Evolutionary conservation across 2,888 invertebrate genomes (phyloP).

Genomic region (Penaeus monodon): DNA sequence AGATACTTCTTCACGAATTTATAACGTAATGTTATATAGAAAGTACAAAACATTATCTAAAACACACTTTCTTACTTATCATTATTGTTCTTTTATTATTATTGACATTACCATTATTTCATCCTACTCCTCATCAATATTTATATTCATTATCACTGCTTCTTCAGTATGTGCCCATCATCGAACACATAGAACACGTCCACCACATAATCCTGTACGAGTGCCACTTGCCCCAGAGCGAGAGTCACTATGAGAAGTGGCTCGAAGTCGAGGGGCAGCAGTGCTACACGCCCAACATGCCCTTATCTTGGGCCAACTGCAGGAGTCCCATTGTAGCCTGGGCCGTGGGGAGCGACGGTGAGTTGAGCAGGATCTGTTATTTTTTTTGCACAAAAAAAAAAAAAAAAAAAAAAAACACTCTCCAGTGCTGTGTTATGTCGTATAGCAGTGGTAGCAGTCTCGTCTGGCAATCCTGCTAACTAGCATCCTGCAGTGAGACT

Average conservation of each 20-base stretch:
- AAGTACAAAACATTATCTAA: too few species aligned
- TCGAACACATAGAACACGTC: conserved; percentile 70
- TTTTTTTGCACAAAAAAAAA: too few species aligned
- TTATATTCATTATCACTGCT: background rate
- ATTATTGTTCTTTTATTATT: too few species aligned
- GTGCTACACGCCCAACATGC: conserved; percentile 81
- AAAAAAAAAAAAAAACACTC: too few species aligned
- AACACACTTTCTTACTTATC: too few species aligned
- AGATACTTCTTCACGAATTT: too few species aligned
- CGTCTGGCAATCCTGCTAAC: too few species aligned
- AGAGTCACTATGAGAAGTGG: conserved; percentile 39
- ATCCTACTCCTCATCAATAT: background rate
- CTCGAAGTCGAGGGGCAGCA: conserved; percentile 63
- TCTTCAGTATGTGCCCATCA: conserved; percentile 36
- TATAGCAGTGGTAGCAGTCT: too few species aligned
- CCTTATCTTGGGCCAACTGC: conserved; percentile 79
- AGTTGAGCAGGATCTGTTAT: background rate
- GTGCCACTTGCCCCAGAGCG: conserved; percentile 72
- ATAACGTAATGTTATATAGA: too few species aligned
- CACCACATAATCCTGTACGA: conserved; percentile 92
- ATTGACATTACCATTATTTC: too few species aligned
- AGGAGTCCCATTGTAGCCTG: conserved; percentile 86
- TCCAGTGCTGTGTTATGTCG: too few species aligned
- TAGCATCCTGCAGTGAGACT: too few species aligned
- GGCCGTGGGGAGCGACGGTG: conserved; percentile 77